Evolutionary conservation across 2,113 vertebrate genomes (phyloP).

Genomic region (Eretmochelys imbricata): DNA sequence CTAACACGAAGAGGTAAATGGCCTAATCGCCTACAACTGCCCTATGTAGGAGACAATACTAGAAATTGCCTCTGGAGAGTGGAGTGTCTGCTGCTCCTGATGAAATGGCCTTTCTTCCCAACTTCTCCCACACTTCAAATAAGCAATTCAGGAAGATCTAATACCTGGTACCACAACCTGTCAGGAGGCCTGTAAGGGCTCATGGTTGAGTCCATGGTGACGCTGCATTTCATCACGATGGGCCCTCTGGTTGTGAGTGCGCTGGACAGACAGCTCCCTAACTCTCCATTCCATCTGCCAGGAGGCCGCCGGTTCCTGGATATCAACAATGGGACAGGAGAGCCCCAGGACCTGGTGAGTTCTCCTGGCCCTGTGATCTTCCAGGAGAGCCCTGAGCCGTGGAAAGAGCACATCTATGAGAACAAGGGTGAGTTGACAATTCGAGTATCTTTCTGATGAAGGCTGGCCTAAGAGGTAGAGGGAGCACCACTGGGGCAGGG

Average conservation of each 20-base stretch:
- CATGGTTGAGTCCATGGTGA: neutral
- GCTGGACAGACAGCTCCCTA: neutral
- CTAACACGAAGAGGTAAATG: neutral
- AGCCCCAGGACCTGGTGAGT: slow-evolving; percentile 21
- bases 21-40: neutral
- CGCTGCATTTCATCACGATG: neutral
- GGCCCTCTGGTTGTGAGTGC: too few relatives aligned
- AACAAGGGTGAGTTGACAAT: neutral
- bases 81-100: neutral
- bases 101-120: neutral
- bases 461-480: too few relatives aligned
- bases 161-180: too few relatives aligned
- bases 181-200: neutral
- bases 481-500: too few relatives aligned
- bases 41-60: neutral
- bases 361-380: slow-evolving; percentile 46
- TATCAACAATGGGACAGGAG: neutral
- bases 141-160: neutral
- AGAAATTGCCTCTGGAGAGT: too few relatives aligned
- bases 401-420: neutral
- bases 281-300: neutral
- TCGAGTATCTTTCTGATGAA: too few relatives aligned
- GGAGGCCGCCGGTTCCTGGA: neutral
- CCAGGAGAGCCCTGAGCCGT: neutral
- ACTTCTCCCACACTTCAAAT: neutral